phyloP scores from a whole-genome alignment of 2,888 invertebrate species.

The Netelia inedita region DNA sequence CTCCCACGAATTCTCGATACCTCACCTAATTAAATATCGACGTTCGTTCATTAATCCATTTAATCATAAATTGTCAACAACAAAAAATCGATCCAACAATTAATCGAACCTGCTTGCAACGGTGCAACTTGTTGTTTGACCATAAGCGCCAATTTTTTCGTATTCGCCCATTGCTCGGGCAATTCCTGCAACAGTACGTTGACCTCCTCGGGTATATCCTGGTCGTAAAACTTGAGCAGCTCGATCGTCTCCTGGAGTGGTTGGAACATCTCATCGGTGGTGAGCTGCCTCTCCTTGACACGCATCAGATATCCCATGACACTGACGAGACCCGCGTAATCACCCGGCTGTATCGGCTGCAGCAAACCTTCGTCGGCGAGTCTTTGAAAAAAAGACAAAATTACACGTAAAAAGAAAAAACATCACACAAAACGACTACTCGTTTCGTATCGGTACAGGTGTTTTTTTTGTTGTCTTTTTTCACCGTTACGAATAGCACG shows the following conservation, averaged over 20 bases:
- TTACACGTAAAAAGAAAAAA: too few species aligned
- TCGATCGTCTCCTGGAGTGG: constrained; percentile 97
- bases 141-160: constrained; percentile 95
- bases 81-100: constrained; percentile 1
- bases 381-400: constrained; percentile 66
- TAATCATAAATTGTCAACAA: background rate
- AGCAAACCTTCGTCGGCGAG: constrained; percentile 93
- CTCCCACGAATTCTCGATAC: constrained; percentile 96
- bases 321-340: constrained; percentile 94
- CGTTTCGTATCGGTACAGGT: background rate
- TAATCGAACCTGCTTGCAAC: constrained; percentile 90
- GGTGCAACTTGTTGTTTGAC: constrained; percentile 98
- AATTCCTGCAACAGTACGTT: constrained; percentile 96
- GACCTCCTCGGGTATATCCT: constrained; percentile 98
- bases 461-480: constrained; percentile 13
- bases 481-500: constrained; percentile 38
- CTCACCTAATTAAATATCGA: constrained; percentile 87
- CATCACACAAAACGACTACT: background rate
- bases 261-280: constrained; percentile 98
- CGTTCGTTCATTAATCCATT: background rate
- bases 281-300: constrained; percentile 95
- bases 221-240: constrained; percentile 96
- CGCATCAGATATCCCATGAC: constrained; percentile 98
- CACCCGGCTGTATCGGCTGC: constrained; percentile 90
- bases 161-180: constrained; percentile 98